Evolutionary conservation across 2,888 invertebrate species (phyloP).

Genomic region (Tribolium freemani): DNA sequence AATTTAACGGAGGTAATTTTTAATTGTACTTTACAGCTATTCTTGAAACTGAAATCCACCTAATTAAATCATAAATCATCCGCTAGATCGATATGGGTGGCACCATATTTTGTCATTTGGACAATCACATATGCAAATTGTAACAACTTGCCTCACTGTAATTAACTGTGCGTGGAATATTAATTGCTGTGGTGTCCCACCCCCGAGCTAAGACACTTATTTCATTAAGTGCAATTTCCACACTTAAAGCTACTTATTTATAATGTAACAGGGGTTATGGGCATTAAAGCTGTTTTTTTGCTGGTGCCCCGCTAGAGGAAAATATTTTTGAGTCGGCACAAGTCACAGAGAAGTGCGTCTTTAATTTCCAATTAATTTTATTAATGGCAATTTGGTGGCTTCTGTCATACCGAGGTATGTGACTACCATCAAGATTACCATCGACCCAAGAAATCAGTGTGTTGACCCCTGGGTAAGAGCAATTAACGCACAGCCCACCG

Average conservation of each 20-base stretch:
- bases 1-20: slow-evolving; percentile 55
- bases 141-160: slow-evolving; percentile 44
- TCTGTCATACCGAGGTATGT: slow-evolving; percentile 46
- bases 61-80: slow-evolving; percentile 30
- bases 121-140: slow-evolving; percentile 51
- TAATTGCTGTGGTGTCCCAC: slow-evolving; percentile 28
- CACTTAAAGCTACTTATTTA: background rate
- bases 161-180: slow-evolving; percentile 46
- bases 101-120: slow-evolving; percentile 43
- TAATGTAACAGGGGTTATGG: background rate
- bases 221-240: background rate
- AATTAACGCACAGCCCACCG: slow-evolving; percentile 42
- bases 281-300: background rate
- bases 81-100: slow-evolving; percentile 43
- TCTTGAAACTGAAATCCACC: background rate
- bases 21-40: slow-evolving; percentile 43
- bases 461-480: slow-evolving; percentile 46
- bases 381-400: slow-evolving; percentile 47
- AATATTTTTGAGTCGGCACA: slow-evolving; percentile 11
- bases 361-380: slow-evolving; percentile 49
- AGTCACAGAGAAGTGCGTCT: slow-evolving; percentile 13
- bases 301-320: background rate
- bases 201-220: background rate
- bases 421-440: slow-evolving; percentile 35
- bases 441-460: slow-evolving; percentile 45